Evolutionary conservation across 2,797 vertebrate genomes (phyloP).

Genomic region (Epinephelus malabaricus): DNA sequence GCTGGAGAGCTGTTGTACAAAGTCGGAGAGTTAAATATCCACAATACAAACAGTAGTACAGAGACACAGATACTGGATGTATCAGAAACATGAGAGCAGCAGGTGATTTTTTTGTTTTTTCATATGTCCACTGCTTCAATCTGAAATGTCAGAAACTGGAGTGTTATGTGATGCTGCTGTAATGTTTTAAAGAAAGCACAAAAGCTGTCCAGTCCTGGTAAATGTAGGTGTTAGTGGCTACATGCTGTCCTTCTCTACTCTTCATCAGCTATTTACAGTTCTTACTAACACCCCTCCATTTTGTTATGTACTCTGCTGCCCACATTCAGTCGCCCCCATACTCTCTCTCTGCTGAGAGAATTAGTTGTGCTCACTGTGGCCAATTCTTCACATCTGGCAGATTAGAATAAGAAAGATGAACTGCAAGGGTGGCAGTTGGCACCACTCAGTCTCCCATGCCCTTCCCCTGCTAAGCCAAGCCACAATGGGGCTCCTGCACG

Average conservation of each 20-base stretch:
- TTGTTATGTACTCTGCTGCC: conserved; percentile 83
- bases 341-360: conserved; percentile 68
- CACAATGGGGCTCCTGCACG: conserved; percentile 46
- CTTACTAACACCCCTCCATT: conserved; percentile 82
- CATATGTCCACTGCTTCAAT: conserved; percentile 21
- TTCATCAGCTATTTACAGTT: conserved; percentile 82
- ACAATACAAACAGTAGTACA: background rate
- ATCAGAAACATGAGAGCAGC: conserved; percentile 20
- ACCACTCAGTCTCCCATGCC: conserved; percentile 56
- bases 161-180: conserved; percentile 51
- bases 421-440: conserved; percentile 69
- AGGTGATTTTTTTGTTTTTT: conserved; percentile 2
- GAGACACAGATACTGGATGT: background rate
- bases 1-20: conserved; percentile 3
- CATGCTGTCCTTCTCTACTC: conserved; percentile 78
- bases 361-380: conserved; percentile 70
- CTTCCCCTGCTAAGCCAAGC: conserved; percentile 58
- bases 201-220: conserved; percentile 67
- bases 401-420: conserved; percentile 76
- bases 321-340: conserved; percentile 77
- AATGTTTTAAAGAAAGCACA: conserved; percentile 68
- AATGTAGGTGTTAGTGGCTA: conserved; percentile 78
- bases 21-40: background rate
- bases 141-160: conserved; percentile 45
- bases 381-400: conserved; percentile 81